Evolutionary conservation across 2,113 vertebrate genomes (phyloP).

Genomic region (Telmatochromis sp.): DNA sequence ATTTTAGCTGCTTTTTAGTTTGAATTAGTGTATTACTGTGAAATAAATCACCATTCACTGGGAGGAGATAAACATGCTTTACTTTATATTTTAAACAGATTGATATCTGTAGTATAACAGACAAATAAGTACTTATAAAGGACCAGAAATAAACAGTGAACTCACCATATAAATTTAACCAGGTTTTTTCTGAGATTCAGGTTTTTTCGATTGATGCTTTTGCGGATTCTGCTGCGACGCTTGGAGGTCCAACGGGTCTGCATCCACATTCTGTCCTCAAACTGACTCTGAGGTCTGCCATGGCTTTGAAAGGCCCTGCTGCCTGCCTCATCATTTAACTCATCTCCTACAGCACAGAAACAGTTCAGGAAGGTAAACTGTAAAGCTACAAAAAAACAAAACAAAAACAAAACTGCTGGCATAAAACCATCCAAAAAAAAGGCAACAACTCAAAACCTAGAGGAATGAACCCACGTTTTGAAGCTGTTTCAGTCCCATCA

Average conservation of each 20-base stretch:
- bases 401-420: background rate
- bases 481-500: background rate
- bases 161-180: conserved; percentile 47
- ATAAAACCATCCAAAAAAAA: background rate
- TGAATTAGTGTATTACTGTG: background rate
- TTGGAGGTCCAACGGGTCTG: background rate
- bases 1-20: background rate
- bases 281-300: background rate
- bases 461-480: background rate
- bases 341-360: conserved; percentile 7
- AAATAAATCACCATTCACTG: background rate
- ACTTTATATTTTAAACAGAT: background rate
- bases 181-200: conserved; percentile 72
- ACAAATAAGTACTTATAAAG: conserved; percentile 47
- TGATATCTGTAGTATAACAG: background rate
- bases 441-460: background rate
- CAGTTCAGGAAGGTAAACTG: background rate
- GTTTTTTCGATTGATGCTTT: conserved; percentile 33
- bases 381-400: background rate
- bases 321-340: background rate
- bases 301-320: background rate
- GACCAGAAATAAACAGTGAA: conserved; percentile 20
- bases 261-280: background rate
- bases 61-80: background rate
- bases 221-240: background rate